Evolutionary conservation across 92 coral and sea anemone genomes (phyloP).

Genomic region (Heteractis magnifica): DNA sequence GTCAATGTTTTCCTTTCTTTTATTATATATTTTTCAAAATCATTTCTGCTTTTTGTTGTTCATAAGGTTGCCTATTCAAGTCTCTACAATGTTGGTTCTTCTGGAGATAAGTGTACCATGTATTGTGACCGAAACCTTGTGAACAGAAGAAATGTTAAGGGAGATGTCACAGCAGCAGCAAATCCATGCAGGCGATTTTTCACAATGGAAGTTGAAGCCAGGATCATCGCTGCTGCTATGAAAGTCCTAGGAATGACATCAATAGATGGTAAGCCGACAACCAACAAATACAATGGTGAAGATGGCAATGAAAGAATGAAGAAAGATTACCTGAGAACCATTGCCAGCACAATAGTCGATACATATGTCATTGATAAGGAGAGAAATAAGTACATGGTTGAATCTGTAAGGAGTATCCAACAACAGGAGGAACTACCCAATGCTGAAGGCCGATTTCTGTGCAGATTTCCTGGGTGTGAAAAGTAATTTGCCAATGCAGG

Average conservation of each 20-base stretch:
- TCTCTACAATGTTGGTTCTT: constrained; percentile 54
- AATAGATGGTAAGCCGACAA: constrained; percentile 39
- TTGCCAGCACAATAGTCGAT: constrained; percentile 46
- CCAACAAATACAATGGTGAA: constrained; percentile 24
- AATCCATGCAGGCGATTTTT: constrained; percentile 63
- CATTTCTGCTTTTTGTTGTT: neutral
- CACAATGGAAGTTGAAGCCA: constrained; percentile 52
- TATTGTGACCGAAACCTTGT: constrained; percentile 56
- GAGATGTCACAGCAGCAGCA: constrained; percentile 65
- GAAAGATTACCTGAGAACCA: constrained; percentile 38
- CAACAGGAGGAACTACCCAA: constrained; percentile 28
- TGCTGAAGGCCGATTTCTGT: constrained; percentile 24
- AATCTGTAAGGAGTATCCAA: constrained; percentile 26
- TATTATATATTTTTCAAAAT: neutral
- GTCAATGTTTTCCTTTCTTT: neutral
- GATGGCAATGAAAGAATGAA: constrained; percentile 41
- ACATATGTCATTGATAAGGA: constrained; percentile 43
- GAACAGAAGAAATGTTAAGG: constrained; percentile 60
- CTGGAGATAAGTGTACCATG: constrained; percentile 65
- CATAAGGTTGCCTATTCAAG: constrained; percentile 51
- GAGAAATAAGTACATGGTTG: constrained; percentile 33
- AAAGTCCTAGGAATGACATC: constrained; percentile 52
- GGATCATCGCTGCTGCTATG: constrained; percentile 61
- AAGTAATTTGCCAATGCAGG: constrained; percentile 64
- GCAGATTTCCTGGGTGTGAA: constrained; percentile 59